A percentile compares a stretch with the other conserved stretches of the same genome.
These are phyloP conservation scores for Microcebus murinus DNA, from an alignment of 2,113 vertebrate species.

Conservation along the genomic window DNA sequence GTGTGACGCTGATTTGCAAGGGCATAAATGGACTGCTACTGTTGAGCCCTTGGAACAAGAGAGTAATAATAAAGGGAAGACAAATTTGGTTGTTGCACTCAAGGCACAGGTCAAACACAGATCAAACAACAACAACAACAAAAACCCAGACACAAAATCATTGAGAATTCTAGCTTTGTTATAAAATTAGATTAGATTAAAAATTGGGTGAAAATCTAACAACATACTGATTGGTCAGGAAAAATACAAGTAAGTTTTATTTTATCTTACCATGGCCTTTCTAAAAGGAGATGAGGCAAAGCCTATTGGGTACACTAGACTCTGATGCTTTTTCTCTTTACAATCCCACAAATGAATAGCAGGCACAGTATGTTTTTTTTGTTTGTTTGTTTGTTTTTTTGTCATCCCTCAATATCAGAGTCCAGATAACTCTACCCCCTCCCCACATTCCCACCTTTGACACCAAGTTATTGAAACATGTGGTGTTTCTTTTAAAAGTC, in stretches of 20 bases:
- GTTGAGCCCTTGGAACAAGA: not conserved
- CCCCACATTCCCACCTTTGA: not conserved
- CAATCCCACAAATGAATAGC: not conserved
- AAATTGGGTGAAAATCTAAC: not conserved
- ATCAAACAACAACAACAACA: not conserved
- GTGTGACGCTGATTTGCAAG: not conserved
- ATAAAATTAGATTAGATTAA: not conserved
- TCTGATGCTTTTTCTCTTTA: not conserved
- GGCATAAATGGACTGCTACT: accelerated
- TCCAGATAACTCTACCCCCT: not conserved
- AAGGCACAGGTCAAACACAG: not conserved
- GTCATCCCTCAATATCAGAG: not conserved
- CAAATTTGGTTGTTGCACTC: not conserved
- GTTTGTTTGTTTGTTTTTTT: conserved; percentile 1
- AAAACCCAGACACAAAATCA: not conserved
- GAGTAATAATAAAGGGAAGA: not conserved
- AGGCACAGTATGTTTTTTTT: not conserved
- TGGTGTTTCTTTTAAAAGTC: not conserved
- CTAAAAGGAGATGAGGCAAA: not conserved
- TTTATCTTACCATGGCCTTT: not conserved
- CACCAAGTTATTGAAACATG: not conserved
- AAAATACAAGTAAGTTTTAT: not conserved
- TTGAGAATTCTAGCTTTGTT: not conserved
- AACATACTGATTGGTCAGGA: not conserved
- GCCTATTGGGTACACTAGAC: accelerated